Conservation (phyloP, 2,113 vertebrate genomes). For the Mionectes macconnelli region DNA sequence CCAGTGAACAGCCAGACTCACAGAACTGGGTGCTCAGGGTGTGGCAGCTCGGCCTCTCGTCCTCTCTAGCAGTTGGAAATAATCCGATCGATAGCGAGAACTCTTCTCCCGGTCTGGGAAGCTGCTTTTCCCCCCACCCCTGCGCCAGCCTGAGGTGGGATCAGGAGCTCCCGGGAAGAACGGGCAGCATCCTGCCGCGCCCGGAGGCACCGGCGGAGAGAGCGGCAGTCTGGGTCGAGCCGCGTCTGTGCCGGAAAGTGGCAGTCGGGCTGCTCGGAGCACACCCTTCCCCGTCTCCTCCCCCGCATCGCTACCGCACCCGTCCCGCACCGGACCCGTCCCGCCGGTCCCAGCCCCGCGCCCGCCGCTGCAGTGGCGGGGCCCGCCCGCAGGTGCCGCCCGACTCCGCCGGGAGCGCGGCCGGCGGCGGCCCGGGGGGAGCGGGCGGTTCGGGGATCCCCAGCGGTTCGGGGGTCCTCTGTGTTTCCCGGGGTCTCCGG, state of each 20-base stretch:
- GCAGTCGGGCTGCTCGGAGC: not conserved
- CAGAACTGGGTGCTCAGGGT: not conserved
- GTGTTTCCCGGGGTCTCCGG: not conserved
- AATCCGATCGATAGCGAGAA: not conserved
- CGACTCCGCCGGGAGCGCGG: conserved; percentile 54
- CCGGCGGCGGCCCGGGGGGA: not conserved
- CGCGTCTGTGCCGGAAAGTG: too few relatives aligned
- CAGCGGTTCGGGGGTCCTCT: too few relatives aligned
- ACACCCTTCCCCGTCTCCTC: not conserved
- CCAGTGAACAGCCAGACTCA: accelerated
- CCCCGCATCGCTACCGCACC: not conserved
- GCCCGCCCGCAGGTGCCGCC: conserved; percentile 61
- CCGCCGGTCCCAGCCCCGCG: not conserved
- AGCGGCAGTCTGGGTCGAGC: not conserved
- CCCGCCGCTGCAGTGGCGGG: conserved; percentile 2
- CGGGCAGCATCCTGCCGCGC: accelerated
- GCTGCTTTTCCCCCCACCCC: not conserved
- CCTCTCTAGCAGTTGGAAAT: not conserved
- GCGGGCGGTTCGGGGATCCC: not conserved
- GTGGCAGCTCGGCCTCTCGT: not conserved
- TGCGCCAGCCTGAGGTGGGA: not conserved
- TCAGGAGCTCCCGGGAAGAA: not conserved
- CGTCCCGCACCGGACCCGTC: not conserved
- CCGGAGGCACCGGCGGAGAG: not conserved
- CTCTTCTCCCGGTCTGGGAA: accelerated